Percentiles rank a stretch among this genome's conserved stretches.
Evolutionary conservation across 2,797 vertebrate species (phyloP).

Genomic region (Helicolenus hilgendorfi): DNA sequence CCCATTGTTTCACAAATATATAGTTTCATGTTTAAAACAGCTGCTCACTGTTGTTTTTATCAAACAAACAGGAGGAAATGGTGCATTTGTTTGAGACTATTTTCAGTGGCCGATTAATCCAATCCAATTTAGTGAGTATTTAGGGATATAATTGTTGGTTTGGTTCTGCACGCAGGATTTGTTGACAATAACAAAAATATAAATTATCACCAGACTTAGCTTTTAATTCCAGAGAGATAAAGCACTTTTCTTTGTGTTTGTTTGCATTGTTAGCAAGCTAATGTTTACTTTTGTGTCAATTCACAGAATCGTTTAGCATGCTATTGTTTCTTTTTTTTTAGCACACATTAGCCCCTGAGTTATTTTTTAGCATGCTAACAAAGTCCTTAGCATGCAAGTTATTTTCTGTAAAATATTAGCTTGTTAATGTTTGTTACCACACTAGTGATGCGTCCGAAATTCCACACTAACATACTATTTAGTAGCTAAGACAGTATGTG

Average conservation of each 20-base stretch:
- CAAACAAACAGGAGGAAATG: background rate
- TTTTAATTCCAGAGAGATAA: background rate
- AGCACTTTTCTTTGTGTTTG: background rate
- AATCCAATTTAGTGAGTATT: background rate
- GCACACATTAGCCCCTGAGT: slow-evolving; percentile 63
- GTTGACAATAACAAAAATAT: slow-evolving; percentile 3
- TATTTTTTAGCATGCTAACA: slow-evolving; percentile 56
- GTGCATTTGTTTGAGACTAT: background rate
- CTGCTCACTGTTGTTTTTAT: background rate
- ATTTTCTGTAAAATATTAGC: background rate
- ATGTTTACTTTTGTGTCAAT: background rate
- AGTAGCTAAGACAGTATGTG: too few species aligned
- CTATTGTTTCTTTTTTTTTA: slow-evolving; percentile 18
- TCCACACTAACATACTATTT: background rate
- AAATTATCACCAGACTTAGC: background rate
- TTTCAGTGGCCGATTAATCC: background rate
- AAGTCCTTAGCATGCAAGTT: slow-evolving; percentile 42
- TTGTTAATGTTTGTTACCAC: slow-evolving; percentile 14
- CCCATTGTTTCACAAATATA: background rate
- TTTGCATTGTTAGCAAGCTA: slow-evolving; percentile 45
- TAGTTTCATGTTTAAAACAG: background rate
- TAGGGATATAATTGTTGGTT: background rate
- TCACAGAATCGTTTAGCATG: slow-evolving; percentile 37
- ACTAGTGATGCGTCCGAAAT: background rate
- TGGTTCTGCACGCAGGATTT: background rate